Conservation (phyloP, 2,888 invertebrate genomes). For the Drosophila limbata region DNA sequence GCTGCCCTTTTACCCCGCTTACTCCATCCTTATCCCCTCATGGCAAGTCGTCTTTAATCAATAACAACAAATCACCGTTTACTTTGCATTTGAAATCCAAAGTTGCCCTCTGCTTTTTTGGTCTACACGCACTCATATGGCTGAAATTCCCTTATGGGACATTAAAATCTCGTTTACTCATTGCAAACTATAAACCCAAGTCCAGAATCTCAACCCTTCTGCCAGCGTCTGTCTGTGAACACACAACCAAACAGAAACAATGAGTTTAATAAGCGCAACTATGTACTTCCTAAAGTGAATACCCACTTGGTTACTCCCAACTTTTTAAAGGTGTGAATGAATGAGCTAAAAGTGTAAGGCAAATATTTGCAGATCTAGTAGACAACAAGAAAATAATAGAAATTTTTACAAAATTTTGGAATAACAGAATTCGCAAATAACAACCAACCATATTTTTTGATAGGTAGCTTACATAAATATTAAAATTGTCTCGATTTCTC, state of each 20-base stretch:
- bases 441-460: too few relatives aligned
- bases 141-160: slow-evolving; percentile 83
- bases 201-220: slow-evolving; percentile 64
- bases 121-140: slow-evolving; percentile 29
- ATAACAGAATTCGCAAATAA: too few relatives aligned
- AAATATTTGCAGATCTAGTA: slow-evolving; percentile 6
- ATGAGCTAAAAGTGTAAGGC: neutral
- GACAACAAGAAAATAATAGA: neutral
- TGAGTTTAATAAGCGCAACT: slow-evolving; percentile 42
- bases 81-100: slow-evolving; percentile 79
- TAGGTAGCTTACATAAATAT: too few relatives aligned
- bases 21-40: slow-evolving; percentile 17
- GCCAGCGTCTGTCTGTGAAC: slow-evolving; percentile 42
- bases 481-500: too few relatives aligned
- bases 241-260: slow-evolving; percentile 18
- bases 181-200: slow-evolving; percentile 44
- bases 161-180: slow-evolving; percentile 83
- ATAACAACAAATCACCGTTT: slow-evolving; percentile 84
- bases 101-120: slow-evolving; percentile 21
- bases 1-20: slow-evolving; percentile 10
- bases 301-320: neutral
- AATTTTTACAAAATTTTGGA: neutral
- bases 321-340: neutral
- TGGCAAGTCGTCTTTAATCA: slow-evolving; percentile 80
- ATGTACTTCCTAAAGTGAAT: slow-evolving; percentile 21